Percentiles rank a stretch among this genome's conserved stretches.
These are phyloP conservation scores for Spizaetus ornatus DNA, from an alignment of 2,113 vertebrate genomes.

Conservation along the genomic window DNA sequence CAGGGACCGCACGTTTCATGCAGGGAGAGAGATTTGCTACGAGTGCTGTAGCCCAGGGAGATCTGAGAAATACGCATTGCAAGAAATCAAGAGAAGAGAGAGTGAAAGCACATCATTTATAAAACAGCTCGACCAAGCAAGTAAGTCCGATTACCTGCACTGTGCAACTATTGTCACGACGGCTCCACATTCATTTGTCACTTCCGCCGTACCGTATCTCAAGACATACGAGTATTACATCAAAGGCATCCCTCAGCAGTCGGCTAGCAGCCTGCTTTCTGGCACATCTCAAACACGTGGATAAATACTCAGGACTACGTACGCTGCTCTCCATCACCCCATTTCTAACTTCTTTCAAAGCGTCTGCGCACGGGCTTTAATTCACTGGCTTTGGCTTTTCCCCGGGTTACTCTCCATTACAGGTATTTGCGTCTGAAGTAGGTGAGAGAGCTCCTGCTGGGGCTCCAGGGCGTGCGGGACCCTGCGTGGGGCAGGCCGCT, in stretches of 20 bases:
- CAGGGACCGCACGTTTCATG: background rate
- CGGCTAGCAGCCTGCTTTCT: background rate
- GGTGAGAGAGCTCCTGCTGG: background rate
- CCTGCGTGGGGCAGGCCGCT: background rate
- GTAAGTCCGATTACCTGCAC: background rate
- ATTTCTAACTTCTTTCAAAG: background rate
- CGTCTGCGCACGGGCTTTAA: background rate
- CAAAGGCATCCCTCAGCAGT: background rate
- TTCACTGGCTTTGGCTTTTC: background rate
- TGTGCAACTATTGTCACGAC: background rate
- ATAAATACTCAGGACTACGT: background rate
- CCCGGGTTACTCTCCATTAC: background rate
- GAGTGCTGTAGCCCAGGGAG: background rate
- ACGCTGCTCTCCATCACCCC: background rate
- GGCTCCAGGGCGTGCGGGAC: conserved; percentile 1
- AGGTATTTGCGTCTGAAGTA: conserved; percentile 43
- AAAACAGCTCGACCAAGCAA: conserved; percentile 23
- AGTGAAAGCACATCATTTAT: conserved; percentile 1
- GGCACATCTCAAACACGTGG: background rate
- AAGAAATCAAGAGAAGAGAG: conserved; percentile 15
- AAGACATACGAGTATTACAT: background rate
- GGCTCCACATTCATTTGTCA: background rate
- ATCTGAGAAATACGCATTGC: background rate
- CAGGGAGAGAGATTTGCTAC: background rate
- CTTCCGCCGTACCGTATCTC: background rate